Percentiles rank a stretch among this genome's conserved stretches.
These are phyloP conservation scores for Periophthalmodon schlosseri DNA, from an alignment of 2,113 vertebrate species.

Conservation along the genomic window DNA sequence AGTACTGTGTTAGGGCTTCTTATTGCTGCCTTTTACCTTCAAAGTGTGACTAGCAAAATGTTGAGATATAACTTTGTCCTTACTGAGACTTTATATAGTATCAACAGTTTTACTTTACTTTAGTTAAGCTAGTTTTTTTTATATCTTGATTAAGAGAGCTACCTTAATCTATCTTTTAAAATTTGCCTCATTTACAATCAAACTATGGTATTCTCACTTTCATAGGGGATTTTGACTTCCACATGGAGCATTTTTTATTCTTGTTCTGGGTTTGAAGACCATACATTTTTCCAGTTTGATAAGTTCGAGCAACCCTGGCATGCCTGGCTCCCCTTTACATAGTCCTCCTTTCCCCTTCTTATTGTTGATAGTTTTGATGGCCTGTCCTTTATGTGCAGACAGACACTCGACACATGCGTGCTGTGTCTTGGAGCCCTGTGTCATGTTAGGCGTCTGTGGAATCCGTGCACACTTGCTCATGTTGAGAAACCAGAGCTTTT, in stretches of 20 bases:
- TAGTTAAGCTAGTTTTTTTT: no score
- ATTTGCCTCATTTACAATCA: no score
- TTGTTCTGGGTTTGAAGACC: background rate
- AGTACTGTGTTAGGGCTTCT: background rate
- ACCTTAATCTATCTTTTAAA: no score
- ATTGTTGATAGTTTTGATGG: background rate
- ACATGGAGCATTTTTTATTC: no score
- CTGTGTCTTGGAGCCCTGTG: slow-evolving; percentile 17
- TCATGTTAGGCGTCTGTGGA: slow-evolving; percentile 49
- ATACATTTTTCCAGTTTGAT: background rate
- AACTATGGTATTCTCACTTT: no score
- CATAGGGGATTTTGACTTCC: no score
- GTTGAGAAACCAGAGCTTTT: slow-evolving; percentile 52
- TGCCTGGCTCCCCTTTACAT: background rate
- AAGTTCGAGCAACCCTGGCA: background rate
- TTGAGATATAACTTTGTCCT: background rate
- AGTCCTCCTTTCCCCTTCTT: background rate
- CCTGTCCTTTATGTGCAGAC: slow-evolving; percentile 30
- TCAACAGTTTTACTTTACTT: no score
- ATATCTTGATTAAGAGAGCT: background rate
- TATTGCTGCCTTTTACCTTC: background rate
- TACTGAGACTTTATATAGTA: background rate
- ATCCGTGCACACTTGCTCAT: slow-evolving; percentile 41
- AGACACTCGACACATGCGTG: slow-evolving; percentile 12
- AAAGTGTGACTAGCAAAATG: background rate